Evolutionary conservation across 2,888 invertebrate genomes (phyloP).

Genomic region (Andrena camellia): DNA sequence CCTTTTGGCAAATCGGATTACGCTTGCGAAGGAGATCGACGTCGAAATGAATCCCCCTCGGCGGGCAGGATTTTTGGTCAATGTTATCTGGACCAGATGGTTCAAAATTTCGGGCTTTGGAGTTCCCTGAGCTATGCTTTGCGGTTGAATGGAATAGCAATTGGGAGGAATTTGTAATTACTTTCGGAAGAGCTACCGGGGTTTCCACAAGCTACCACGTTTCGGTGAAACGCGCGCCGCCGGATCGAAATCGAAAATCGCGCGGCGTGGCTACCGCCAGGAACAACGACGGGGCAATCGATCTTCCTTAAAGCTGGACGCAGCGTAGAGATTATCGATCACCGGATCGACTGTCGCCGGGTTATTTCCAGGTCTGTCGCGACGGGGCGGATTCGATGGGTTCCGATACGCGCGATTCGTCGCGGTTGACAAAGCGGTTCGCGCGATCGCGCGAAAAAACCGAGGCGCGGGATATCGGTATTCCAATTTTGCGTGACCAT

Average conservation of each 20-base stretch:
- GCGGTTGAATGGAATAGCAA: too few species aligned
- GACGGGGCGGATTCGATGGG: conserved; percentile 7
- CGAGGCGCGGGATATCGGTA: conserved; percentile 1
- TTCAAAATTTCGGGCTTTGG: too few species aligned
- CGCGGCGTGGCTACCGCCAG: neutral
- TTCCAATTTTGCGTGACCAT: conserved; percentile 35
- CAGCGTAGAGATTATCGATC: neutral
- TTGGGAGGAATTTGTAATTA: too few species aligned
- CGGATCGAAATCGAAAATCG: neutral
- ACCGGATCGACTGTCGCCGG: neutral
- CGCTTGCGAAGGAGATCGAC: neutral
- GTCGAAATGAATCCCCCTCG: neutral
- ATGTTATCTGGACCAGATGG: too few species aligned
- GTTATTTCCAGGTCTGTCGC: conserved; percentile 1
- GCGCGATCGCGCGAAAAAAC: neutral
- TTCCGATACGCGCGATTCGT: conserved; percentile 25
- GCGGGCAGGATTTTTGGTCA: neutral
- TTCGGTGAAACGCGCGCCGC: neutral
- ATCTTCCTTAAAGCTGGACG: conserved; percentile 41
- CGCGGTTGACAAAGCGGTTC: conserved; percentile 10
- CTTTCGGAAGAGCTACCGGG: neutral
- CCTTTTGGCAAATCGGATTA: neutral
- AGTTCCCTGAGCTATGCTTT: too few species aligned
- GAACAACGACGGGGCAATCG: conserved; percentile 7
- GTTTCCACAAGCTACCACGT: neutral